Evolutionary conservation across 2,888 invertebrate species (phyloP).

Genomic region (Dastarcus helophoroides): DNA sequence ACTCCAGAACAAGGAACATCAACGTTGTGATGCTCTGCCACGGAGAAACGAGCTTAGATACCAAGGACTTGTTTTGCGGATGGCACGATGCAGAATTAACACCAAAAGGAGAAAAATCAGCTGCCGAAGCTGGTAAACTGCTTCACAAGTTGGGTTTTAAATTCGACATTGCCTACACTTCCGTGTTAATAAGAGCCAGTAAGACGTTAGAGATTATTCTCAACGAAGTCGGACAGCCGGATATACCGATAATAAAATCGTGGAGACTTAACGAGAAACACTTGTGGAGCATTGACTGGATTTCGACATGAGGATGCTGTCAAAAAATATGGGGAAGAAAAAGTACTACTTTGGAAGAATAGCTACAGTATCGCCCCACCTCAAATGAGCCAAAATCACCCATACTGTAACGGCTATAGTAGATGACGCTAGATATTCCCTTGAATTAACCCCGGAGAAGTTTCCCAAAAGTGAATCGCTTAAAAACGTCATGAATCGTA

Average conservation of each 20-base stretch:
- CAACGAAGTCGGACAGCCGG: constrained; percentile 45
- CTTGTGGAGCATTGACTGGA: constrained; percentile 55
- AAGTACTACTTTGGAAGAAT: too few relatives aligned
- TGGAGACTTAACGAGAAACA: constrained; percentile 57
- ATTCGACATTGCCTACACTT: constrained; percentile 52
- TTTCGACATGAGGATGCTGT: constrained; percentile 57
- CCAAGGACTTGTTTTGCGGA: constrained; percentile 50
- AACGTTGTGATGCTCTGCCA: constrained; percentile 52
- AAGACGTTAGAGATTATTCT: constrained; percentile 45
- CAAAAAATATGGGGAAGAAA: constrained; percentile 53
- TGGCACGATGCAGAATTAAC: constrained; percentile 52
- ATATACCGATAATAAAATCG: constrained; percentile 44
- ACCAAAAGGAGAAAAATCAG: constrained; percentile 40
- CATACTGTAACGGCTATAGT: too few relatives aligned
- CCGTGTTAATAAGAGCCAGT: constrained; percentile 51
- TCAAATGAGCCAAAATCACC: too few relatives aligned
- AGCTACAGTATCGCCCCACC: too few relatives aligned
- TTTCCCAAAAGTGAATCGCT: too few relatives aligned
- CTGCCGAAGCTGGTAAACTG: constrained; percentile 48
- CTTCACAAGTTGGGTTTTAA: constrained; percentile 44
- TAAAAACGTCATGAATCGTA: too few relatives aligned
- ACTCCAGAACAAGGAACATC: constrained; percentile 3
- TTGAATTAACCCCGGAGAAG: too few relatives aligned
- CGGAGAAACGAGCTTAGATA: constrained; percentile 55
- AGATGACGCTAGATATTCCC: too few relatives aligned